phyloP scores from a whole-genome alignment of 2,113 vertebrate genomes.

The Eptesicus fuscus region DNA sequence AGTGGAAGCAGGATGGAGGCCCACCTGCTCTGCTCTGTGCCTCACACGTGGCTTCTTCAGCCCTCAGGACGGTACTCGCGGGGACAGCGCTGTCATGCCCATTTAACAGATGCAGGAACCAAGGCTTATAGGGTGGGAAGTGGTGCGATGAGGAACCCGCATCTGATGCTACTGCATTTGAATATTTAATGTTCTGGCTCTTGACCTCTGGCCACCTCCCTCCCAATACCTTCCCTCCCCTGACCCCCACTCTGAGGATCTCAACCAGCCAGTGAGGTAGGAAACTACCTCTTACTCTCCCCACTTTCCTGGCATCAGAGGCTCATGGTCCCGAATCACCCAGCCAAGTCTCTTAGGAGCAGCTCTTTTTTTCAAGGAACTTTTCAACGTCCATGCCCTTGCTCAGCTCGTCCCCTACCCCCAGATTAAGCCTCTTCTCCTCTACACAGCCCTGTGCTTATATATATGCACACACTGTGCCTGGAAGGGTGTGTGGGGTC shows the following conservation, averaged over 20 bases:
- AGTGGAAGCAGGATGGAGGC: background rate
- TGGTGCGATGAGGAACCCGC: background rate
- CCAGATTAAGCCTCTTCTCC: background rate
- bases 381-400: background rate
- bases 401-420: background rate
- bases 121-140: background rate
- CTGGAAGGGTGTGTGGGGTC: background rate
- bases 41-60: background rate
- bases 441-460: accelerated
- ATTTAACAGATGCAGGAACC: background rate
- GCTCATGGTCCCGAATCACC: background rate
- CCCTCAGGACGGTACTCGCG: background rate
- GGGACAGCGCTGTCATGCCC: background rate
- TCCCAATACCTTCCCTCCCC: background rate
- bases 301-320: background rate
- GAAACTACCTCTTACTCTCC: background rate
- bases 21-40: background rate
- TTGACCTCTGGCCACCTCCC: background rate
- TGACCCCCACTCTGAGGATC: background rate
- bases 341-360: background rate
- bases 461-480: background rate
- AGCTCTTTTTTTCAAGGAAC: background rate
- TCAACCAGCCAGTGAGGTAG: background rate
- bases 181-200: background rate
- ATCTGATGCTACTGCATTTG: background rate